Percentiles rank a stretch among this genome's conserved stretches.
Evolutionary conservation across 2,113 vertebrate species (phyloP).

Genomic region (Gorsachius goisagi): DNA sequence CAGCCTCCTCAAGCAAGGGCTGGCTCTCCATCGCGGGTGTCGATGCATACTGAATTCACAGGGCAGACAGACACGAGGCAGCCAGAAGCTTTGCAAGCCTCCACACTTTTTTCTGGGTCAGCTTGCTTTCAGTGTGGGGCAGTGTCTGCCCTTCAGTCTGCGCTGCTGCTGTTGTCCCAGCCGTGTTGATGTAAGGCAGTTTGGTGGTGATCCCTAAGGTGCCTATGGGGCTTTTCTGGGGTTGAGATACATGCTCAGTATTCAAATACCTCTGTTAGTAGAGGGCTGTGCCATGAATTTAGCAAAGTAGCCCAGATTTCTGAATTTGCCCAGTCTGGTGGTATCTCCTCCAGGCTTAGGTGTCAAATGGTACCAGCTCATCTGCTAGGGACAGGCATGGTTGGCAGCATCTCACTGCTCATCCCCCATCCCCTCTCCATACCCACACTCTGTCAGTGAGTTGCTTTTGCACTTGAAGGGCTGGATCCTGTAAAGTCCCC

Average conservation of each 20-base stretch:
- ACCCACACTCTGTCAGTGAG: not conserved
- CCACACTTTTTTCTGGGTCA: not conserved
- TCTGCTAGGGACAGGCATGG: not conserved
- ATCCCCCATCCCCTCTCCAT: too few relatives aligned
- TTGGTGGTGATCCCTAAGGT: not conserved
- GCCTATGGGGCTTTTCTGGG: not conserved
- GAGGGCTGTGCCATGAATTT: not conserved
- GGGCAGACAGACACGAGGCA: not conserved
- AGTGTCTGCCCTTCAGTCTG: not conserved
- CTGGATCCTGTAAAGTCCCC: not conserved
- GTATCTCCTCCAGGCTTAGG: not conserved
- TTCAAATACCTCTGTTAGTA: not conserved
- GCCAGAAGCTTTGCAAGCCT: not conserved
- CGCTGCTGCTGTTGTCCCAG: not conserved
- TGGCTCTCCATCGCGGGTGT: not conserved
- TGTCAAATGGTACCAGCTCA: not conserved
- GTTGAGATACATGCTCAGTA: not conserved
- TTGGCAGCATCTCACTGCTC: not conserved
- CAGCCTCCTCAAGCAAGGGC: not conserved
- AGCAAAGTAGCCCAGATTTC: not conserved
- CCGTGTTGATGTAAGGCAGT: accelerated
- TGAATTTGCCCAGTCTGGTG: not conserved
- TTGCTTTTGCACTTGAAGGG: not conserved
- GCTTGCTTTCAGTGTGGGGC: not conserved
- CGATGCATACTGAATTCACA: not conserved